These are phyloP conservation scores for Sphyrna mokarran DNA, from an alignment of 2,113 vertebrate genomes.

Conservation along the genomic window DNA sequence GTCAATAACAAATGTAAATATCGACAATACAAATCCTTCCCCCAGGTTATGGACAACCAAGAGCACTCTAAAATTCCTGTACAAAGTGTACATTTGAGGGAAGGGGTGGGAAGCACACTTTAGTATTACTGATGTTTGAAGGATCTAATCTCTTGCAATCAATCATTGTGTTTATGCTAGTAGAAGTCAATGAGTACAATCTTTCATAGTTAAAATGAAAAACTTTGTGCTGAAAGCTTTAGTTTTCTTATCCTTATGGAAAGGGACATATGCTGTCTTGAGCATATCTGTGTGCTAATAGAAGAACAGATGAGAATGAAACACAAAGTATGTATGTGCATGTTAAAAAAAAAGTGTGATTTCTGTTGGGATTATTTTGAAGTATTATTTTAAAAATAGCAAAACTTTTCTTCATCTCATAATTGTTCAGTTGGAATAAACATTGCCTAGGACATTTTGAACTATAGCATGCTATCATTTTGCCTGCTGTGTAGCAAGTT, in stretches of 20 bases:
- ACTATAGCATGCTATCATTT: not conserved
- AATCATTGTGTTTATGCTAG: not conserved
- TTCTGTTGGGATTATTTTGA: not conserved
- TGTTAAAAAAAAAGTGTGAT: not conserved
- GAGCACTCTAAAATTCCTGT: not conserved
- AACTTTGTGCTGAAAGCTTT: not conserved
- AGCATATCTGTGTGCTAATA: not conserved
- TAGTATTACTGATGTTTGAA: not conserved
- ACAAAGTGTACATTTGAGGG: not conserved
- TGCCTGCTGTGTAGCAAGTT: not conserved
- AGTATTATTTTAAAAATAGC: not conserved
- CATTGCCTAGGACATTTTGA: not conserved
- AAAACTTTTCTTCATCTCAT: not conserved
- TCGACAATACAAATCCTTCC: not conserved
- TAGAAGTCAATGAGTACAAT: not conserved
- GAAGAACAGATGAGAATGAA: not conserved
- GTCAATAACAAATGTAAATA: not conserved
- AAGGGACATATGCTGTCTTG: not conserved
- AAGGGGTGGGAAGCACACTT: not conserved
- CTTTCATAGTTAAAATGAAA: not conserved
- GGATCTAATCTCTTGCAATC: not conserved
- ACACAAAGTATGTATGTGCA: not conserved
- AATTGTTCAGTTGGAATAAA: not conserved
- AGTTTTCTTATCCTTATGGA: not conserved
- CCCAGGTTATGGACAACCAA: not conserved